Conservation (phyloP, 2,113 vertebrate species). For the Numida meleagris region DNA sequence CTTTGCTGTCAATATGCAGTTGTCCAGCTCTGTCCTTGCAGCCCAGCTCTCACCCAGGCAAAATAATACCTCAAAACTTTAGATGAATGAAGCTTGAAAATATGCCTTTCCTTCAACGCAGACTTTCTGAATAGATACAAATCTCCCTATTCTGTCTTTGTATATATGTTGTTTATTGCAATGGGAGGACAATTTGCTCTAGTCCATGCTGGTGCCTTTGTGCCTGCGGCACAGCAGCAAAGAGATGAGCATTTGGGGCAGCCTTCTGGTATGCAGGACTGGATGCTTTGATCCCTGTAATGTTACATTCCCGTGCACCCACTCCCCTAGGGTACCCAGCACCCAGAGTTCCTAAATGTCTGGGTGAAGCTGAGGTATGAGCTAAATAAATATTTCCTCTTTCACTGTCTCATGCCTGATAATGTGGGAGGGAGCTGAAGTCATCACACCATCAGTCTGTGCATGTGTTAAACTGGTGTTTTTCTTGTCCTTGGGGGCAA, state of each 20-base stretch:
- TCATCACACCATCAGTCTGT: neutral
- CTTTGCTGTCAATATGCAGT: neutral
- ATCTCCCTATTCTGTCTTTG: too few relatives aligned
- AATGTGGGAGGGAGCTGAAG: neutral
- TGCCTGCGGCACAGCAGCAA: neutral
- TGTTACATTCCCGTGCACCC: neutral
- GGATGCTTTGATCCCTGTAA: neutral
- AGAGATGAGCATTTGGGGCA: neutral
- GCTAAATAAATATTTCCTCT: neutral
- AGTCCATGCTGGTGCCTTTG: neutral
- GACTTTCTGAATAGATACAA: neutral
- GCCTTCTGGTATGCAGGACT: neutral
- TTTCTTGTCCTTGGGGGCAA: neutral
- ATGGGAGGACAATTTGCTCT: neutral
- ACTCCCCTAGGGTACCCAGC: neutral
- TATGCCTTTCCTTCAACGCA: neutral
- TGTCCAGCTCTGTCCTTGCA: neutral
- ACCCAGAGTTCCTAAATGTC: neutral
- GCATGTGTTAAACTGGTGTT: neutral
- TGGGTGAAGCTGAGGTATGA: neutral
- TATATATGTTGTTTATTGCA: neutral
- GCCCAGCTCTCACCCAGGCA: neutral
- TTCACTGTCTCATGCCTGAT: neutral
- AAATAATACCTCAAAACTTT: neutral
- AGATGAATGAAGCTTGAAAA: neutral